A percentile compares a stretch with the other conserved stretches of the same genome.
Conservation (phyloP, 1,140 invertebrate genomes). For the Caerostris extrusa region DNA sequence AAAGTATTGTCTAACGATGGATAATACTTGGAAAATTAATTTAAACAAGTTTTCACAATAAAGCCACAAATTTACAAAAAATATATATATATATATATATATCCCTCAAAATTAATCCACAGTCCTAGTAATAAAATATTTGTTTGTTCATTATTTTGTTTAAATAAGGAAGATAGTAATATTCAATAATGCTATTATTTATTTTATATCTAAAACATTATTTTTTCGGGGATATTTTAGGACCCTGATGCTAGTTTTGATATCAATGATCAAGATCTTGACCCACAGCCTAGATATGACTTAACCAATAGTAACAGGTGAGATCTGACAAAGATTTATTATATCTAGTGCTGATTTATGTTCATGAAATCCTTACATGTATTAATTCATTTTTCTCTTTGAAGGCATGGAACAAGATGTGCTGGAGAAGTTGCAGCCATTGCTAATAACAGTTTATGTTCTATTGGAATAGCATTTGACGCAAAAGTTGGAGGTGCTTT, state of each 20-base stretch:
- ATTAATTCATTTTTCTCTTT: neutral
- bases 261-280: constrained; percentile 87
- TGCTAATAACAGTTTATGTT: constrained; percentile 96
- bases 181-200: no score
- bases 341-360: neutral
- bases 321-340: neutral
- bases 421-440: constrained; percentile 89
- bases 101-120: no score
- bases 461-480: constrained; percentile 95
- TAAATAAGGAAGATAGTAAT: no score
- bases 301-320: constrained; percentile 90
- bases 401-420: constrained; percentile 84
- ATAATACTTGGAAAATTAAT: no score
- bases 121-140: no score
- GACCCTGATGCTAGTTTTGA: constrained; percentile 89
- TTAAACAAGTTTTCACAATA: no score
- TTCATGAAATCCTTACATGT: neutral
- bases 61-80: no score
- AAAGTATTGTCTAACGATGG: no score
- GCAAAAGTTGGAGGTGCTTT: constrained; percentile 92
- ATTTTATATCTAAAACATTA: no score
- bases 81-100: no score
- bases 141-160: no score
- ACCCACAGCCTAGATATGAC: constrained; percentile 92
- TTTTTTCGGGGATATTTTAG: constrained; percentile 81